phyloP scores from a whole-genome alignment of 2,888 invertebrate species.

The Machimus rusticus region DNA sequence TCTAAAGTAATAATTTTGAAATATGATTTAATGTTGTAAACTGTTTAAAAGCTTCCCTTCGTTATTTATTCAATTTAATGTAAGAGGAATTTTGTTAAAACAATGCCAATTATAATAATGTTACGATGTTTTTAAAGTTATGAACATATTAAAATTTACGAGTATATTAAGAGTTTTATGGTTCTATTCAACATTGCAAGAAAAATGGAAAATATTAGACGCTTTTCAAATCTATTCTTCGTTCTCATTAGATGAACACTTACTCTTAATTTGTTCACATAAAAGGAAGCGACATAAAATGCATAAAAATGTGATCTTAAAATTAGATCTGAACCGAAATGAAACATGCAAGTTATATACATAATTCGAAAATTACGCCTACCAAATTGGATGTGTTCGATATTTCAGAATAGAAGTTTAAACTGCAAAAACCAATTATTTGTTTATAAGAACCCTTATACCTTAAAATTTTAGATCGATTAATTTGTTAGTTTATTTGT shows the following conservation, averaged over 20 bases:
- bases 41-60: neutral
- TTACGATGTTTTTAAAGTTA: too few species aligned
- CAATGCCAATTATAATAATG: too few species aligned
- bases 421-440: neutral
- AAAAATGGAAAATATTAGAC: too few species aligned
- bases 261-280: neutral
- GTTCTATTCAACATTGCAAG: too few species aligned
- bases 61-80: neutral
- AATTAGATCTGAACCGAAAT: neutral
- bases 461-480: neutral
- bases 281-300: neutral
- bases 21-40: neutral
- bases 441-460: neutral
- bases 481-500: neutral
- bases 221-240: too few species aligned
- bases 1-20: neutral
- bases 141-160: too few species aligned
- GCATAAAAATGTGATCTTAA: neutral
- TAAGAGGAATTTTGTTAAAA: too few species aligned
- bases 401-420: neutral
- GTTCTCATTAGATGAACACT: neutral
- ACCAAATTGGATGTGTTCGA: neutral
- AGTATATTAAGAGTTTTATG: too few species aligned
- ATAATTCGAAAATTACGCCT: neutral
- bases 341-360: neutral